phyloP scores from a whole-genome alignment of 2,888 invertebrate genomes.

The Drosophila falleni region DNA sequence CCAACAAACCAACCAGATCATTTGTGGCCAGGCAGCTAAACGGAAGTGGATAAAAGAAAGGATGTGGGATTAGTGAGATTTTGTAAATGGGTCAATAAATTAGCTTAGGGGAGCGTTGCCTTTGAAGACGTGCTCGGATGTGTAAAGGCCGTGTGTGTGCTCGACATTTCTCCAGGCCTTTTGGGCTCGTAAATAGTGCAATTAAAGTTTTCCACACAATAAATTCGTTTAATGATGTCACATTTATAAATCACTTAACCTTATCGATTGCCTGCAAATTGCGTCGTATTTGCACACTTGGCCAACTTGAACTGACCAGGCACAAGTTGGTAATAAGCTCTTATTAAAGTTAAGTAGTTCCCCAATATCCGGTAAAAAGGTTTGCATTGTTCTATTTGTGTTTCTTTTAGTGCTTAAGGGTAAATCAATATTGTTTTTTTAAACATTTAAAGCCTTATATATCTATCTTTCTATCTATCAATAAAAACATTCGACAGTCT shows the following conservation, averaged over 20 bases:
- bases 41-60: constrained; percentile 75
- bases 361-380: background rate
- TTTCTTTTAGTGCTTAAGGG: background rate
- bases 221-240: constrained; percentile 49
- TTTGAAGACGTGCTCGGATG: background rate
- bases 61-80: constrained; percentile 42
- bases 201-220: constrained; percentile 58
- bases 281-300: constrained; percentile 19
- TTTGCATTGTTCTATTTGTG: background rate
- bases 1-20: constrained; percentile 92
- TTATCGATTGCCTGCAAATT: constrained; percentile 34
- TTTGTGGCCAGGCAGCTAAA: constrained; percentile 91
- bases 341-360: background rate
- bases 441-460: background rate
- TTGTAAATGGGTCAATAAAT: constrained; percentile 49
- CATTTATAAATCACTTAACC: constrained; percentile 17
- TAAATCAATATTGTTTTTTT: no score
- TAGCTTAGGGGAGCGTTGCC: constrained; percentile 18
- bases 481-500: background rate
- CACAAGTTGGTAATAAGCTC: constrained; percentile 11
- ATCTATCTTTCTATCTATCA: background rate
- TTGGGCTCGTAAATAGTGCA: constrained; percentile 53
- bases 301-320: constrained; percentile 14
- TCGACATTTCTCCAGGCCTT: background rate
- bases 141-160: background rate